Base-by-base conservation (phyloP, 2,888 invertebrate genomes). In the Steromphala cineraria region DNA sequence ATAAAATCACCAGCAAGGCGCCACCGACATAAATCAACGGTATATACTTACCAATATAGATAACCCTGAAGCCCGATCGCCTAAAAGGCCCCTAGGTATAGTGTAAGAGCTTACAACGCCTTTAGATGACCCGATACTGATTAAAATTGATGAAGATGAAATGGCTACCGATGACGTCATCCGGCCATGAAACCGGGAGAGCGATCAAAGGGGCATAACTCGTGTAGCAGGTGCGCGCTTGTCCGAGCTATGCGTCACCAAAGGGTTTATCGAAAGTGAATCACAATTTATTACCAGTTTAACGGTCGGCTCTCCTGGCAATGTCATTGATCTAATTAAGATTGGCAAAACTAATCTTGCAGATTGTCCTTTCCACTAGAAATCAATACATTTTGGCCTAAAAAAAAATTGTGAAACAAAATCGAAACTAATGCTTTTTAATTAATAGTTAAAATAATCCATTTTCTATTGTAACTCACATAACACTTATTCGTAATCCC, bases 111-210 rank as follows among this genome's bases (percentile, higher is more conserved):
- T 36, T 15, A 28, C 15, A 17, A 55, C 77, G 55, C 15, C 55
- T 24, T n/a, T 19, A 77, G 28, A 31, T 13, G 19, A 36, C 31
- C 15, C 28, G 24, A 36, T 31, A 78, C 62, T 36, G 78, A 31
- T 62, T 36, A n/a, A 21, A 62, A 78, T 24, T 31, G 24, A 53
- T 81, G 67, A 78, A 75, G 81, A 81, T 80, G 77, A 80, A 62
- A 82, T 82, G 82, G 82, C 79, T 80, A 76, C 82, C 76, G 56
- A 82, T 82, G 82, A 82, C 82, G 82, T 82, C 82, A 82, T 80
- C 79, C 71, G 31, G 67, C 53, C 15, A 36, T 53, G 24, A n/a
- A 67, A 53, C 74, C 67, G 46, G 52, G 62, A 71, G 53, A 80
- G 24, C 55, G 52, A 46, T 80, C 28, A 19, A 80, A 75, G 80